phyloP scores from a whole-genome alignment of 2,797 vertebrate genomes.

The Pangasius macronema region DNA sequence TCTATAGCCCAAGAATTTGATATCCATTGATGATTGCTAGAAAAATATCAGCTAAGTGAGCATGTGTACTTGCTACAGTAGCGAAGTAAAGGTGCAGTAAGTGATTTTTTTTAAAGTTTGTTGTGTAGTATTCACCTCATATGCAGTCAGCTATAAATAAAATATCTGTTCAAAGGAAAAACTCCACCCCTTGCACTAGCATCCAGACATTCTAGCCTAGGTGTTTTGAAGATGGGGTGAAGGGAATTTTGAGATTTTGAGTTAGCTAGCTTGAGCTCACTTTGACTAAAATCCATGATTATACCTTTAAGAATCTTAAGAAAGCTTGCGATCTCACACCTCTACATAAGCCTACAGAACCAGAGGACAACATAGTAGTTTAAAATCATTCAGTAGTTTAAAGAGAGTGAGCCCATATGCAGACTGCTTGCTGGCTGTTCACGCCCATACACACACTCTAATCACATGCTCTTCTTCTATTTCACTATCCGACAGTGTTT shows the following conservation, averaged over 20 bases:
- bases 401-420: background rate
- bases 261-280: background rate
- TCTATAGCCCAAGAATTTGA: background rate
- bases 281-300: background rate
- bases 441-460: slow-evolving; percentile 9
- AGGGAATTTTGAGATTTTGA: background rate
- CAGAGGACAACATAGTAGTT: background rate
- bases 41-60: background rate
- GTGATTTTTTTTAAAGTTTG: background rate
- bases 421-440: background rate
- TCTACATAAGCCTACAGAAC: slow-evolving; percentile 25
- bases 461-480: background rate
- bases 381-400: background rate
- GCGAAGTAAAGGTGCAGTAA: background rate
- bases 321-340: background rate
- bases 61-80: background rate
- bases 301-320: background rate
- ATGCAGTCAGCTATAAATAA: background rate
- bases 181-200: background rate
- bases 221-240: background rate
- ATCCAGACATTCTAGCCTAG: background rate
- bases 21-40: background rate
- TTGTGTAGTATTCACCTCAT: background rate
- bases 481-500: background rate
- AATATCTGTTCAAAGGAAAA: background rate